phyloP scores from a whole-genome alignment of 2,888 invertebrate species.

The Athripsodes cinereus region DNA sequence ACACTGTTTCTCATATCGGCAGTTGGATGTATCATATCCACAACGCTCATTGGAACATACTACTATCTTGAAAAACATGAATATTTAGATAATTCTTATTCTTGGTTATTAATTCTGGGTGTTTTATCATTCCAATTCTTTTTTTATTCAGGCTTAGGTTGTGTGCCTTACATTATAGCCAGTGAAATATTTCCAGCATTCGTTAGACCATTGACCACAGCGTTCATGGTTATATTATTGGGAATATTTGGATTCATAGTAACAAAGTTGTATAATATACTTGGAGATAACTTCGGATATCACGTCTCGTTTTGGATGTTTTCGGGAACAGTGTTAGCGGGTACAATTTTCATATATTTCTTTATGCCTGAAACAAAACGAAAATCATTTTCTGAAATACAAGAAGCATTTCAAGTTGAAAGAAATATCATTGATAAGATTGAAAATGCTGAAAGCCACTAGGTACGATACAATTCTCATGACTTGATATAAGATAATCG shows the following conservation, averaged over 20 bases:
- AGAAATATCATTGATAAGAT: too few relatives aligned
- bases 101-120: conserved; percentile 13
- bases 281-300: conserved; percentile 4
- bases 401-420: conserved; percentile 1
- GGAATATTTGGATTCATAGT: conserved; percentile 9
- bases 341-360: conserved; percentile 1
- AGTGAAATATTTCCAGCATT: conserved; percentile 19
- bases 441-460: too few relatives aligned
- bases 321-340: background rate
- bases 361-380: conserved; percentile 17
- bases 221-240: conserved; percentile 4
- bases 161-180: conserved; percentile 7
- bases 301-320: conserved; percentile 12
- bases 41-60: conserved; percentile 6
- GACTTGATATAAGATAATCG: too few relatives aligned
- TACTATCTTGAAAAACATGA: background rate
- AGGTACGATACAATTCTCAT: too few relatives aligned
- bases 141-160: conserved; percentile 7
- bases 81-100: background rate
- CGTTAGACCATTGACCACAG: conserved; percentile 11
- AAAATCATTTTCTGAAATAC: conserved; percentile 13
- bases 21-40: conserved; percentile 5
- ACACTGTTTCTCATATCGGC: conserved; percentile 6
- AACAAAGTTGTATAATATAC: conserved; percentile 4
- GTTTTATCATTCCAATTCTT: conserved; percentile 12